These are phyloP conservation scores for Cheilosia vernalis DNA, from an alignment of 2,888 invertebrate genomes.

Conservation along the genomic window DNA sequence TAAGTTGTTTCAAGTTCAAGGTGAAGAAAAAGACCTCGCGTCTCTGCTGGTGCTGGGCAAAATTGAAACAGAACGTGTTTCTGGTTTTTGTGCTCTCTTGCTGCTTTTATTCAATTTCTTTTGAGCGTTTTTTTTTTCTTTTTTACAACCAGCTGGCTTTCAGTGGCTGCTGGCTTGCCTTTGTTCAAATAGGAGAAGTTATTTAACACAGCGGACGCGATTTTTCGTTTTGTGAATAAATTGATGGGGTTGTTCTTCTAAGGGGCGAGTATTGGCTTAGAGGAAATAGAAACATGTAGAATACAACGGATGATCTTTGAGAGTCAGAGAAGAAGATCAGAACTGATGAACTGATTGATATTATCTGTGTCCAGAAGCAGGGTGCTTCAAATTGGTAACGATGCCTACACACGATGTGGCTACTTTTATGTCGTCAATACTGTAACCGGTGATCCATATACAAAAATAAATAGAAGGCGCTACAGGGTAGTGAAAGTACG, in stretches of 20 bases:
- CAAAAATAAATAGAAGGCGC: too few species aligned
- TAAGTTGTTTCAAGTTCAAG: constrained; percentile 72
- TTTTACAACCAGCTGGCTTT: constrained; percentile 35
- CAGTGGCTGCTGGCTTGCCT: constrained; percentile 33
- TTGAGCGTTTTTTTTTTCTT: neutral
- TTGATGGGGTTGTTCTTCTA: neutral
- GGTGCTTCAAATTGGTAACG: too few species aligned
- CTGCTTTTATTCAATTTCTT: constrained; percentile 2
- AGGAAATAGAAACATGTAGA: too few species aligned
- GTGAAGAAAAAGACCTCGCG: constrained; percentile 47
- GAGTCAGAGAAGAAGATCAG: too few species aligned
- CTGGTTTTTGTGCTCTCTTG: neutral
- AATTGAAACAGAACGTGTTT: constrained; percentile 29
- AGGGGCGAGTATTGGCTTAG: neutral
- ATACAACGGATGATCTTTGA: too few species aligned
- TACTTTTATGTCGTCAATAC: too few species aligned
- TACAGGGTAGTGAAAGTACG: too few species aligned
- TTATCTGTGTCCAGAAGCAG: too few species aligned
- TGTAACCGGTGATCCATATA: too few species aligned
- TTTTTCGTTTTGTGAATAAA: constrained; percentile 17
- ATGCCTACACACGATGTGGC: too few species aligned
- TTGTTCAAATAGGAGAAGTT: constrained; percentile 28
- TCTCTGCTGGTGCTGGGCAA: constrained; percentile 34
- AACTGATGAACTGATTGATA: too few species aligned
- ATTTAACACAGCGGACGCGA: constrained; percentile 25